Base-by-base conservation (phyloP, 2,888 invertebrate genomes). In the Pediacus dermestoides region DNA sequence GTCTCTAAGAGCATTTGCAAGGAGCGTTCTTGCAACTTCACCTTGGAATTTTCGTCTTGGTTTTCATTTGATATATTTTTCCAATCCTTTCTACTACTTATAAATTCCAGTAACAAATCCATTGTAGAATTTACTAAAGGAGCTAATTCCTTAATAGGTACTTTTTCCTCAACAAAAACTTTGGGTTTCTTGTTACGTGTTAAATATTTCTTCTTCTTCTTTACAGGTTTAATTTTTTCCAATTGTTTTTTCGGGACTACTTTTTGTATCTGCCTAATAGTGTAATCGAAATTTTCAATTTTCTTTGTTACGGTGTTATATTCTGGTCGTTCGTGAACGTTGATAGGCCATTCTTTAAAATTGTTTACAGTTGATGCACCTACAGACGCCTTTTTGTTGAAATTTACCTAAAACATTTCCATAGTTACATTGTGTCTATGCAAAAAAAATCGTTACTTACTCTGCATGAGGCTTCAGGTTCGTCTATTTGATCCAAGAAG, bases 291-390 rank as follows among this genome's bases (percentile, higher is more conserved):
- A 32, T 60, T 53, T 42, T 62, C 62, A n/a, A 66, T 52, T 40
- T 57, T 57, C 21, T 58, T 53, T 1, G 66, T 63, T 10, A 48
- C 37, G 15, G 54, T 46, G 34, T 66, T 63, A 44, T 58, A 68
- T 28, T 57, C 60, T 2, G 59, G 57, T 9, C 71, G 71, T 16
- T 68, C 57, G 46, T 55, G 54, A 8, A 46, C 55, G 16, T 57
- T 52, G 1, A 53, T 34, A 1, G 57, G 53, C 57, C 53, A 57
- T 33, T 50, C 48, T 23, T 56, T 56, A 1, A 44, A 41, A 6
- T n/a, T n/a, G n/a, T n/a, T n/a, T n/a, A n/a, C n/a, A n/a, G n/a
- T n/a, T n/a, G n/a, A n/a, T n/a, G n/a, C n/a, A n/a, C n/a, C n/a
- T n/a, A n/a, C n/a, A n/a, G n/a, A n/a, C n/a, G n/a, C n/a, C n/a